Base-by-base conservation (phyloP, 2,113 vertebrate species). In the Anoplopoma fimbria region DNA sequence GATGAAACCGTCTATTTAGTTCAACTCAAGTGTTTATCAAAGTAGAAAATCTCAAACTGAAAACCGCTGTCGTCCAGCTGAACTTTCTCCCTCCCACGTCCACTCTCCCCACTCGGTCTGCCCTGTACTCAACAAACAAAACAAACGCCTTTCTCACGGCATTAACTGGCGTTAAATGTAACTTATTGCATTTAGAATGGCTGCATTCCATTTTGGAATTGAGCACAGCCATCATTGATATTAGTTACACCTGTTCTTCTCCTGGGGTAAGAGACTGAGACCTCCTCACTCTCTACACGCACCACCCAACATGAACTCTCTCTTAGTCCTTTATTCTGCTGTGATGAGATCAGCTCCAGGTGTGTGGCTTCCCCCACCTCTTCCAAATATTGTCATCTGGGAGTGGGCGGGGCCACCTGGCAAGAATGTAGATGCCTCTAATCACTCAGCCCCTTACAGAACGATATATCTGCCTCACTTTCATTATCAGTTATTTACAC, bases 11-110 rank as follows among this genome's bases (percentile, higher is more conserved):
- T 36, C 55, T 82, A 69, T 83, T 83, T 83, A 75, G 47, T 67
- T 85, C 4, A 77, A 51, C 55, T 40, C 1, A 33, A 76, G 69
- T 81, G 77, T 78, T 88, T 87, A 61, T 90, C 75, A 75, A 86
- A 82, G 25, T 17, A 38, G 84, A 47, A 74, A n/a, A 72, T 76
- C 33, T 72, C 71, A 67, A 31, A 62, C 58, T 23, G n/a, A 36
- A 65, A 21, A 47, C 19, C n/a, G 23, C 62, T 73, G 51, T 76
- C 6, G 6, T 83, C 76, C 80, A 75, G 86, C 86, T 76, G 77
- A 81, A 64, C 31, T 12, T 57, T 36, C 27, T 83, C 69, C 14
- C 62, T 69, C 58, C 60, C 47, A 76, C 62, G 4, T 78, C 29
- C 6, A 34, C 71, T 68, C 13, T 27, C 63, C 61, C 61, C 6